Evolutionary conservation across 2,113 vertebrate genomes (phyloP), one percentile per base, ranked within the genome.

Genomic region (Numida meleagris): DNA sequence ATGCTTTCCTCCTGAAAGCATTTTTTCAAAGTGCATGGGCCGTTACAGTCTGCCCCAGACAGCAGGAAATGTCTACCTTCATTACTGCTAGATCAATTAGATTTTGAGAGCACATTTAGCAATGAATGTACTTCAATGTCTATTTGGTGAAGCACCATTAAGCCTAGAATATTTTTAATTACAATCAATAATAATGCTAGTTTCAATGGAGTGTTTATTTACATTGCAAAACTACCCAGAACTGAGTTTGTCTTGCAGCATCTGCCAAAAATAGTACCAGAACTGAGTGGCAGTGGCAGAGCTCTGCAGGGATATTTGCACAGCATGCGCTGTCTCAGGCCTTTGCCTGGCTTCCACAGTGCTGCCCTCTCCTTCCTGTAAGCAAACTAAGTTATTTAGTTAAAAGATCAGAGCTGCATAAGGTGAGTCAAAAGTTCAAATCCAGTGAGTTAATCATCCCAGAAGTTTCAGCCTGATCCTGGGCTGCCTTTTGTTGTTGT

Each of bases 311-410:
- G 25, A 57, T 50, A 24, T 65, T 51, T 53, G 70, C 31, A 7
- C 21, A 27, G 51, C 10, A 14, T 0, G 0, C 0, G 1, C 14
- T 38, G 34, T 46, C 68, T 59, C 43, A 53, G 40, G 62, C 63
- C 70, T 61, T 48, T 17, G 11, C 31, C n/a, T 66, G 68, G 3
- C 48, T 36, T 65, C 17, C 12, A 0, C 1, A 57, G 34, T 24
- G 6, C 4, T 73, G 55, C 20, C 16, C 15, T 3, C 4, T 68
- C 18, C 6, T 63, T 87, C 73, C n/a, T 48, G n/a, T 16, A 79
- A 70, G 71, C 18, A 45, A 65, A 45, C 1, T n/a, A 17, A 66
- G 51, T 68, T 79, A 11, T 67, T 78, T 77, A 50, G 7, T 34
- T 71, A 29, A 79, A 85, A 66, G 72, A 79, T 12, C 40, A 40